These are phyloP conservation scores for Spisula solida DNA, from an alignment of 2,888 invertebrate species.

Conservation along the genomic window DNA sequence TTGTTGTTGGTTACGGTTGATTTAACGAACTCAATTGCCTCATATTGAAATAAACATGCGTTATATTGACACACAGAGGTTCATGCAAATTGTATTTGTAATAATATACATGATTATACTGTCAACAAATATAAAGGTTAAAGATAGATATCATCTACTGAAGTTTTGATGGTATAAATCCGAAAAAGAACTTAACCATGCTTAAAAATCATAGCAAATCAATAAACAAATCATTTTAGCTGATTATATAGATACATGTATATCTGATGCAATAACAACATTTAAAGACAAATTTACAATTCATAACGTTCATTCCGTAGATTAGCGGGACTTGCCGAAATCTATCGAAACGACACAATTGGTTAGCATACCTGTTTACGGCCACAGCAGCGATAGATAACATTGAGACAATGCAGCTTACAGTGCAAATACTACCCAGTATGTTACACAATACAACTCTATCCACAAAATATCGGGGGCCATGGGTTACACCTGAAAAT, in stretches of 20 bases:
- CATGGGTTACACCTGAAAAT: constrained; percentile 64
- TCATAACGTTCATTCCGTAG: not conserved
- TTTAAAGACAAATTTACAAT: not conserved
- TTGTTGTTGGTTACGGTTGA: no score
- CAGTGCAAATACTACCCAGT: constrained; percentile 75
- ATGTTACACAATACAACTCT: constrained; percentile 73
- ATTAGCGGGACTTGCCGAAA: not conserved
- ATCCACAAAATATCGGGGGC: constrained; percentile 72
- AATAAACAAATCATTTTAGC: not conserved
- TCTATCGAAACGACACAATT: not conserved
- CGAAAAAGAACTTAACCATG: not conserved
- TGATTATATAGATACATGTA: not conserved
- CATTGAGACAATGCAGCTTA: constrained; percentile 77
- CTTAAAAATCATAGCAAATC: not conserved
- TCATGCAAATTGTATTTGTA: no score
- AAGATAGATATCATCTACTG: no score
- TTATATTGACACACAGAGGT: no score
- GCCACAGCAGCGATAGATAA: constrained; percentile 78
- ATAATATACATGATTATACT: no score
- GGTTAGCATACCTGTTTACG: constrained; percentile 72
- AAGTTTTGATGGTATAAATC: no score
- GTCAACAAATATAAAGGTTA: no score
- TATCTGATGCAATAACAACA: not conserved
- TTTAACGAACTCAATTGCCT: no score
- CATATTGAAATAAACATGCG: no score